Percentiles rank a stretch among this genome's conserved stretches.
Conservation (phyloP, 2,888 invertebrate genomes). For the Camptogramma bilineatum region DNA sequence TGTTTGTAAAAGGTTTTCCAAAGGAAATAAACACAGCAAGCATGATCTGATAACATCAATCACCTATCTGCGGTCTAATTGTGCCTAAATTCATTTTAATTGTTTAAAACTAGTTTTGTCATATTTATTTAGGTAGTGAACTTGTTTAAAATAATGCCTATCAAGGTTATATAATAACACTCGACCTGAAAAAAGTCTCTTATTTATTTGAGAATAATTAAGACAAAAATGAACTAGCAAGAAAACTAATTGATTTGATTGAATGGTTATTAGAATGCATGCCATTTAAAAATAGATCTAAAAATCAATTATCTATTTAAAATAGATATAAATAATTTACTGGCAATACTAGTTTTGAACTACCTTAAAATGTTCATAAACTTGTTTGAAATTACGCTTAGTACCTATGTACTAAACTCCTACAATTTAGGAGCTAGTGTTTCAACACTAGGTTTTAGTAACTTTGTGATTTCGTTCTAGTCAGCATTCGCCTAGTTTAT, state of each 20-base stretch:
- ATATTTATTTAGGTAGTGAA: neutral
- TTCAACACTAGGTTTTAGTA: constrained; percentile 19
- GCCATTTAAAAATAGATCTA: neutral
- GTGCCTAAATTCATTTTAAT: constrained; percentile 51
- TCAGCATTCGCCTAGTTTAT: constrained; percentile 25
- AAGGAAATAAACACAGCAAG: constrained; percentile 10
- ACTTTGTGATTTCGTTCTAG: constrained; percentile 34
- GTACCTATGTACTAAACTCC: constrained; percentile 1
- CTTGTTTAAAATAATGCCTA: neutral
- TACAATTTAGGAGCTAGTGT: constrained; percentile 7
- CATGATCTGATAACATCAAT: constrained; percentile 26
- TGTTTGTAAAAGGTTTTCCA: neutral
- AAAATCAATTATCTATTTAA: neutral
- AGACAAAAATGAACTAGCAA: neutral
- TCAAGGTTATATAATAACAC: neutral
- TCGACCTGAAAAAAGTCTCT: neutral
- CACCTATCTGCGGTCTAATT: constrained; percentile 49
- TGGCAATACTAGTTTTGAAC: constrained; percentile 3
- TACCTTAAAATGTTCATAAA: neutral
- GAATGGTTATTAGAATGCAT: neutral
- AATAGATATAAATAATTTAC: neutral
- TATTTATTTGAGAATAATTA: neutral
- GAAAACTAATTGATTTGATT: neutral
- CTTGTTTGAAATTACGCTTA: constrained; percentile 19
- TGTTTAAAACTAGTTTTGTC: constrained; percentile 25